phyloP scores from a whole-genome alignment of 2,797 vertebrate genomes.

The Coregonus sp. region DNA sequence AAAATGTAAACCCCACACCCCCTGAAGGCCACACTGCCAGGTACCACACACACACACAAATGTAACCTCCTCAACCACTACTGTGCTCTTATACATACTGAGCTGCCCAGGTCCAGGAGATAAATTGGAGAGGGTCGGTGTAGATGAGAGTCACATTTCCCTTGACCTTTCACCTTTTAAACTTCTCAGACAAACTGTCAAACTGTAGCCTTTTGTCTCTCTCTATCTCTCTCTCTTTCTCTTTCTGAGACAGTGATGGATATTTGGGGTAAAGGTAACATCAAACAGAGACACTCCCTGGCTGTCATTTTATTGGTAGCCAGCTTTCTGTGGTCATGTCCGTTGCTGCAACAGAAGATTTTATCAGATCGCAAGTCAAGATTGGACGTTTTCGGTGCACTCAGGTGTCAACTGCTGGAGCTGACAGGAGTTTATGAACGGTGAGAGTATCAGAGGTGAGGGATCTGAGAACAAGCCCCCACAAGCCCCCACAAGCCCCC shows the following conservation, averaged over 20 bases:
- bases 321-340: conserved; percentile 19
- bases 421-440: conserved; percentile 56
- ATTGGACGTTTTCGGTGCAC: conserved; percentile 41
- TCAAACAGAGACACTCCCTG: neutral
- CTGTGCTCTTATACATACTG: no score
- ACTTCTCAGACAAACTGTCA: neutral
- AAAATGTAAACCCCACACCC: conserved; percentile 5
- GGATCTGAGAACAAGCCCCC: conserved; percentile 43
- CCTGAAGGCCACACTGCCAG: no score
- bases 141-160: neutral
- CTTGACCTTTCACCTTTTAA: neutral
- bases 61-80: no score
- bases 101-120: no score
- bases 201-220: neutral
- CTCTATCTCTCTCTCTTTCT: neutral
- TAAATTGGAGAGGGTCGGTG: no score
- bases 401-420: conserved; percentile 38
- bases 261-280: neutral
- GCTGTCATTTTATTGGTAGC: conserved; percentile 23
- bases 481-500: conserved; percentile 50
- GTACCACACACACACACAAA: conserved; percentile 6
- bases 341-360: conserved; percentile 50
- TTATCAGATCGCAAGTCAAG: conserved; percentile 32
- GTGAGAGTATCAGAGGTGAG: neutral
- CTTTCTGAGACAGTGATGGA: neutral